Conservation (phyloP, 2,888 invertebrate species). For the Scaptomyza reducta region DNA sequence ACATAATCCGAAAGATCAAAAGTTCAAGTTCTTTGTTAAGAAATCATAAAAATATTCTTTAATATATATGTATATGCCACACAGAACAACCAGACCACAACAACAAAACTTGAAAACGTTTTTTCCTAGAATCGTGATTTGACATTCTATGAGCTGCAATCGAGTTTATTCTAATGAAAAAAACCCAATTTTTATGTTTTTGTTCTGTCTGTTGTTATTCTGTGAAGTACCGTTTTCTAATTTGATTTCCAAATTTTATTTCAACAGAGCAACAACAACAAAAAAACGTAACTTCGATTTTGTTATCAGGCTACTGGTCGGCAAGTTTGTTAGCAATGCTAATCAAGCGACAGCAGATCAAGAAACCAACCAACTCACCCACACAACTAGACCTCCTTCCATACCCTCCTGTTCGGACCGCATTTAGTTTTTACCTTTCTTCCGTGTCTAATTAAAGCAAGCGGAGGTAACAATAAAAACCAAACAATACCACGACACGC, state of each 20-base stretch:
- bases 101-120: constrained; percentile 2
- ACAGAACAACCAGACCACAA: too few relatives aligned
- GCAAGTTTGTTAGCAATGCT: constrained; percentile 49
- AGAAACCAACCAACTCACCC: constrained; percentile 2
- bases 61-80: too few relatives aligned
- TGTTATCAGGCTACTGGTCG: constrained; percentile 21
- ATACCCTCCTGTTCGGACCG: not conserved
- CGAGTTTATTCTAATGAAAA: constrained; percentile 4
- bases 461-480: constrained; percentile 19
- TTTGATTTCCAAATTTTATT: constrained; percentile 51
- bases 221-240: constrained; percentile 50
- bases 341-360: constrained; percentile 29
- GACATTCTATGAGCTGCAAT: constrained; percentile 17
- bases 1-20: too few relatives aligned
- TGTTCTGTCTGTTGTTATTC: constrained; percentile 14
- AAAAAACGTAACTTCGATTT: constrained; percentile 2
- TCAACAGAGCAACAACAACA: constrained; percentile 9
- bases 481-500: constrained; percentile 9
- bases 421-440: constrained; percentile 26
- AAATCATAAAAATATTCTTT: too few relatives aligned
- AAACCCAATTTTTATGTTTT: constrained; percentile 11
- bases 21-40: too few relatives aligned
- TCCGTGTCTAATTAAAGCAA: constrained; percentile 48
- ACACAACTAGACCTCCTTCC: not conserved
- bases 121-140: constrained; percentile 7